Percentiles rank a stretch among this genome's conserved stretches.
phyloP scores from a whole-genome alignment of 2,888 invertebrate genomes.

The Zelleria hepariella region DNA sequence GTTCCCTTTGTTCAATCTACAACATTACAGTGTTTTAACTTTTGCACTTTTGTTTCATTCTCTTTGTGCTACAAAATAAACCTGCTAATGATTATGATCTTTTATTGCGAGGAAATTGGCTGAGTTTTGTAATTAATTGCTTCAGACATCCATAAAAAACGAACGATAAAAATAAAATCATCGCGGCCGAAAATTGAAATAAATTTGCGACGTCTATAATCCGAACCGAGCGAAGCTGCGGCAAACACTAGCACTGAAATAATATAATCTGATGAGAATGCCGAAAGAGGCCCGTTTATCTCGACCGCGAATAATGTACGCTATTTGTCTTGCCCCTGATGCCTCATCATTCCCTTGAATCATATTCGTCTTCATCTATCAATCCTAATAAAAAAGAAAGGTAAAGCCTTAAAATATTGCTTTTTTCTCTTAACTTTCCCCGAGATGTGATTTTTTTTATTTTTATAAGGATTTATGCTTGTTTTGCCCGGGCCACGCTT shows the following conservation, averaged over 20 bases:
- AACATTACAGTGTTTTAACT: not conserved
- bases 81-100: not conserved
- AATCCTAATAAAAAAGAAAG: slow-evolving; percentile 32
- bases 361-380: slow-evolving; percentile 47
- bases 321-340: slow-evolving; percentile 44
- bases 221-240: not conserved
- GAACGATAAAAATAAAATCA: not conserved
- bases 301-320: slow-evolving; percentile 44
- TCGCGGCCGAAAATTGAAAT: not conserved
- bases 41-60: not conserved
- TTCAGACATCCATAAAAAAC: not conserved
- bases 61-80: not conserved
- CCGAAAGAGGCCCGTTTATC: slow-evolving; percentile 52
- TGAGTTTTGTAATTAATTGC: not conserved
- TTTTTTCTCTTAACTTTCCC: slow-evolving; percentile 15
- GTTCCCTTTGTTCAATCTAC: no score
- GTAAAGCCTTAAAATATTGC: slow-evolving; percentile 17
- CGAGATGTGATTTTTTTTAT: not conserved
- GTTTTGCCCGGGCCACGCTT: not conserved
- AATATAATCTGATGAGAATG: slow-evolving; percentile 45
- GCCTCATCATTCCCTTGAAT: slow-evolving; percentile 40
- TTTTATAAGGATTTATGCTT: not conserved
- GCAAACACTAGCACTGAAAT: slow-evolving; percentile 17
- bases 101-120: not conserved
- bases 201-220: not conserved